Base-by-base conservation (phyloP, 2,888 invertebrate genomes). In the Mactromeris polynyma region DNA sequence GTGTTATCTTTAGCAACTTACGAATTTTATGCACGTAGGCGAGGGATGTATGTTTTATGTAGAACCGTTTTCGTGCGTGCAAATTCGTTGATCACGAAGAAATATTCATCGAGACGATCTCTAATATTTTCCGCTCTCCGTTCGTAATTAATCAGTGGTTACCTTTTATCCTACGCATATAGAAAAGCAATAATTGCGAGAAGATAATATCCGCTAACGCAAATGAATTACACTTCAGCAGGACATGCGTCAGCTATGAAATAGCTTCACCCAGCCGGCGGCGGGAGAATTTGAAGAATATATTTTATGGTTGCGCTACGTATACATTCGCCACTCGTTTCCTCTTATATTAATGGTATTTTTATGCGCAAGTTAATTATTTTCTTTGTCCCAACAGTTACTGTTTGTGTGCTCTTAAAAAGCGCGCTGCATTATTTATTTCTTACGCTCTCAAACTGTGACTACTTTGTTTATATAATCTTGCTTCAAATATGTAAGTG, bases 181-280 rank as follows among this genome's bases (percentile, higher is more conserved):
- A 79, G 79, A 79, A 73, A 73, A 79, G 79, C 79, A 81, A 81
- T 81, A 51, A 81, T 81, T 81, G 81, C 19, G 19, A 26, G 54
- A 51, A 26, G 81, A 54, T 81, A 81, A 81, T 81, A 42, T 81
- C 81, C 81, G 81, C 54, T 81, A 81, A 42, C 81, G 81, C 54
- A 81, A 81, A 81, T 81, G 81, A 81, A 81, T 81, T 81, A 54
- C 42, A 33, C 42, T 81, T 54, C n/a, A n/a, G 38, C 81, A 81
- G 46, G 51, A 54, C 46, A 54, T 36, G 81, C 81, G 81, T 81
- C 26, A 40, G 79, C 46, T 51, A 51, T 73, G 73, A 73, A 73
- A 73, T 73, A 36, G 17, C 33, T 73, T 73, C 33, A 73, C 33
- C 73, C 14, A 33, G 73, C 73, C 73, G 73, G 73, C 73, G 73